These are phyloP conservation scores for Cairina moschata DNA, from an alignment of 2,113 vertebrate genomes.

Conservation along the genomic window DNA sequence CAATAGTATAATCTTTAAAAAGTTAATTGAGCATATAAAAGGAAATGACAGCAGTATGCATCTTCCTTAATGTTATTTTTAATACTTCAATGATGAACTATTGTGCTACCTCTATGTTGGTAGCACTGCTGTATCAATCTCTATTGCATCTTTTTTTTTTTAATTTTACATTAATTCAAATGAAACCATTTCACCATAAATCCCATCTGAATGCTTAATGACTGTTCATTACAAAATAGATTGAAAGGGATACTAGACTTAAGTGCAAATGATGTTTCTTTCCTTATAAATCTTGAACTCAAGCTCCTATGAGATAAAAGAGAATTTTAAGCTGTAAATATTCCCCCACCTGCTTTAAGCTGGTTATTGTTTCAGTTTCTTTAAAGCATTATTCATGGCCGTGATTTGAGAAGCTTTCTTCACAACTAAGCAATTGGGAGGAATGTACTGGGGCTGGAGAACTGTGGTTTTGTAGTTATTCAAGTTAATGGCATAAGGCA, in stretches of 20 bases:
- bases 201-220: background rate
- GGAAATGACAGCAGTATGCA: background rate
- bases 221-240: background rate
- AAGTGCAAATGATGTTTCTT: background rate
- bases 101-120: background rate
- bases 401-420: background rate
- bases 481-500: background rate
- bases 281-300: background rate
- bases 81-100: background rate
- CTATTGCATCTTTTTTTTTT: background rate
- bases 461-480: background rate
- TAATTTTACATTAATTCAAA: background rate
- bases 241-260: background rate
- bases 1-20: background rate
- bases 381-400: background rate
- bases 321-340: background rate
- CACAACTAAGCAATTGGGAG: fast-evolving
- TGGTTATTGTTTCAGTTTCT: background rate
- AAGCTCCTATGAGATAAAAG: background rate
- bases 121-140: background rate
- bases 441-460: background rate
- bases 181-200: background rate
- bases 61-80: background rate
- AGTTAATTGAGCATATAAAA: background rate
- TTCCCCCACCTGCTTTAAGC: background rate